Percentiles rank a stretch among this genome's conserved stretches.
Evolutionary conservation across 2,113 vertebrate genomes (phyloP).

Genomic region (Nothobranchius kuhntae): DNA sequence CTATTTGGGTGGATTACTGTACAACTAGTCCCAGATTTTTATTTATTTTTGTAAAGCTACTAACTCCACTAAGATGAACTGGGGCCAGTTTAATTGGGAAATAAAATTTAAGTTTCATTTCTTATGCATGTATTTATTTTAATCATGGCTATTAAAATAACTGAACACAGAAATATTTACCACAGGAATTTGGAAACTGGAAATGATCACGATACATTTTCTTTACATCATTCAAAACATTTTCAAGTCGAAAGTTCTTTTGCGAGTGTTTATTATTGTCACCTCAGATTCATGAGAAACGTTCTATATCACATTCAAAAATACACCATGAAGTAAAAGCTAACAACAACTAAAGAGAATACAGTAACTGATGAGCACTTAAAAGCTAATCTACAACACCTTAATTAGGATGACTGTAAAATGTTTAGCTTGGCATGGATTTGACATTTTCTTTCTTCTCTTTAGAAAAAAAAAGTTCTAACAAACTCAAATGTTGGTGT

Average conservation of each 20-base stretch:
- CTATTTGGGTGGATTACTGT: not conserved
- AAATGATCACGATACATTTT: too few relatives aligned
- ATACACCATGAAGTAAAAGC: not conserved
- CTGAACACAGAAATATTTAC: not conserved
- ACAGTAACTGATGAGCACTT: not conserved
- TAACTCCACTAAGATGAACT: not conserved
- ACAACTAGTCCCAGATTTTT: not conserved
- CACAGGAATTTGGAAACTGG: not conserved
- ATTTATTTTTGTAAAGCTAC: not conserved
- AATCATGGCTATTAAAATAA: constrained; percentile 2
- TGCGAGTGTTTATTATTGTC: not conserved
- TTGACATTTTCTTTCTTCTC: too few relatives aligned
- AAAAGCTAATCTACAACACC: not conserved
- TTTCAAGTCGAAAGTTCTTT: not conserved
- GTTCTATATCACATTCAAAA: not conserved
- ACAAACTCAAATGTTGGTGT: too few relatives aligned
- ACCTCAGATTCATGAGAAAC: not conserved
- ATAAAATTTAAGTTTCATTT: not conserved
- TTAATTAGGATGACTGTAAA: too few relatives aligned
- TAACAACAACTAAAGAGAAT: not conserved
- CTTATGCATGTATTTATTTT: not conserved
- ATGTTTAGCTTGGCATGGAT: not conserved
- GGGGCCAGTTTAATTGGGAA: too few relatives aligned
- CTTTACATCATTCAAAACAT: too few relatives aligned
- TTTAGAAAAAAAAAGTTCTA: too few relatives aligned